Conservation (phyloP, 2,888 invertebrate species). For the Zootermopsis nevadensis region DNA sequence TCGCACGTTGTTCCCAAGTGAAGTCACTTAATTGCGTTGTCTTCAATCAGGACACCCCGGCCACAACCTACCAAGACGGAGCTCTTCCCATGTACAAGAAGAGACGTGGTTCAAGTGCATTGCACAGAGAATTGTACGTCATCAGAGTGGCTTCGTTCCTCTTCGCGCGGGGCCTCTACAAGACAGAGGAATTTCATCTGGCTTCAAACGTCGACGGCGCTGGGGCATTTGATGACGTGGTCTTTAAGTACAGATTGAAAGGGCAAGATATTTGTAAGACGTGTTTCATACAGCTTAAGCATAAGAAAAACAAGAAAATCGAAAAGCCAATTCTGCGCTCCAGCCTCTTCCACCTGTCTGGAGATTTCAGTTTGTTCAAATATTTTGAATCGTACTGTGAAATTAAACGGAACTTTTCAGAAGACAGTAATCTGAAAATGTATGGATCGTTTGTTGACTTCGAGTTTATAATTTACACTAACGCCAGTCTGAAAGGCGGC, state of each 20-base stretch:
- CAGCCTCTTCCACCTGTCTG: not conserved
- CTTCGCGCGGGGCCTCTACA: not conserved
- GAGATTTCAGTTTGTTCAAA: constrained; percentile 5
- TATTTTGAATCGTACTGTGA: not conserved
- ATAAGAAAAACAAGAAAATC: not conserved
- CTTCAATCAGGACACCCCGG: not conserved
- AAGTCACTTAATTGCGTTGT: too few relatives aligned
- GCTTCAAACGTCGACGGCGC: constrained; percentile 16
- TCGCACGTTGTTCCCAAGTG: too few relatives aligned
- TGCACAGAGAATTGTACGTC: not conserved
- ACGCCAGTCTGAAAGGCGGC: not conserved
- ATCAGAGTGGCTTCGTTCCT: not conserved
- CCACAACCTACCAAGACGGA: too few relatives aligned
- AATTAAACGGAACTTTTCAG: not conserved
- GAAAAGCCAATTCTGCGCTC: too few relatives aligned
- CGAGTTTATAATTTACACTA: constrained; percentile 5
- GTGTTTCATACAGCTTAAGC: constrained; percentile 23
- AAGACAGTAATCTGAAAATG: not conserved
- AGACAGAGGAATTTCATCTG: not conserved
- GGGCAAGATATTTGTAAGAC: not conserved
- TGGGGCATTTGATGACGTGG: constrained; percentile 19
- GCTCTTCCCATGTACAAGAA: not conserved
- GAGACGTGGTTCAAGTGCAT: not conserved
- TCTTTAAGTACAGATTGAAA: not conserved
- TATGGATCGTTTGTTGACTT: not conserved